These are phyloP conservation scores for Paralichthys olivaceus DNA, from an alignment of 2,113 vertebrate genomes.

Conservation along the genomic window DNA sequence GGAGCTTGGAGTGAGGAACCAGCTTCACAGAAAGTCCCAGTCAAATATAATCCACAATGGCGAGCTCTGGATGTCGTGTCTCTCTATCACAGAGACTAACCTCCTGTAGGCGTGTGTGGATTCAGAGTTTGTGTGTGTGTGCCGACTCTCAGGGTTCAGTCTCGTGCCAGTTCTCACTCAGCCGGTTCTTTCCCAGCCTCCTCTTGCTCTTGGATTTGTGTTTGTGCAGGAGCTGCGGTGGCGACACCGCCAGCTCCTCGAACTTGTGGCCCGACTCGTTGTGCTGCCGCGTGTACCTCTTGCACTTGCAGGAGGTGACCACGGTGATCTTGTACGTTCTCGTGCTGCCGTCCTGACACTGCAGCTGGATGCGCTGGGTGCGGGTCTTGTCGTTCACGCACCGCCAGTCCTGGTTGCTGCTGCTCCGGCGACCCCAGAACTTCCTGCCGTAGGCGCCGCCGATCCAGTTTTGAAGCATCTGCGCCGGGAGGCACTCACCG, in stretches of 20 bases:
- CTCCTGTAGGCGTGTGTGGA: constrained; percentile 6
- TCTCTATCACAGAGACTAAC: constrained; percentile 10
- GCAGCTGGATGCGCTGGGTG: constrained; percentile 92
- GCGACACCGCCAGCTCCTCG: constrained; percentile 82
- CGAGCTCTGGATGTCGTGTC: constrained; percentile 17
- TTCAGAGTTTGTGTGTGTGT: constrained; percentile 7
- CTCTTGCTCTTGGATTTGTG: constrained; percentile 89
- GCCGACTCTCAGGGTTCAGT: constrained; percentile 71
- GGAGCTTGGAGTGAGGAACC: constrained; percentile 44
- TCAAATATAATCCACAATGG: constrained; percentile 64
- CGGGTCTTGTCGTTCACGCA: constrained; percentile 96
- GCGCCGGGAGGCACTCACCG: constrained; percentile 92
- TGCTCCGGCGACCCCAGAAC: constrained; percentile 90
- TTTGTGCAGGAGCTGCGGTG: constrained; percentile 86
- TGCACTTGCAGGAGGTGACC: constrained; percentile 96
- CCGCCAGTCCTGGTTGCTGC: constrained; percentile 88
- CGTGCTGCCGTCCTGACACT: constrained; percentile 92
- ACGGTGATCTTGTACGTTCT: constrained; percentile 95
- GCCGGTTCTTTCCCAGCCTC: constrained; percentile 87
- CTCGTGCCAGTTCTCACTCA: constrained; percentile 87
- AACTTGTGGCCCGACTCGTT: constrained; percentile 92
- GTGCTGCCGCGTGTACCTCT: constrained; percentile 92
- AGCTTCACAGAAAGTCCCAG: constrained; percentile 55
- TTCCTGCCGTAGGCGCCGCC: constrained; percentile 88
- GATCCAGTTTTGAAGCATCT: constrained; percentile 96